A percentile compares a stretch with the other conserved stretches of the same genome.
Evolutionary conservation across 2,888 invertebrate genomes (phyloP).

Genomic region (Drosophila leonis): DNA sequence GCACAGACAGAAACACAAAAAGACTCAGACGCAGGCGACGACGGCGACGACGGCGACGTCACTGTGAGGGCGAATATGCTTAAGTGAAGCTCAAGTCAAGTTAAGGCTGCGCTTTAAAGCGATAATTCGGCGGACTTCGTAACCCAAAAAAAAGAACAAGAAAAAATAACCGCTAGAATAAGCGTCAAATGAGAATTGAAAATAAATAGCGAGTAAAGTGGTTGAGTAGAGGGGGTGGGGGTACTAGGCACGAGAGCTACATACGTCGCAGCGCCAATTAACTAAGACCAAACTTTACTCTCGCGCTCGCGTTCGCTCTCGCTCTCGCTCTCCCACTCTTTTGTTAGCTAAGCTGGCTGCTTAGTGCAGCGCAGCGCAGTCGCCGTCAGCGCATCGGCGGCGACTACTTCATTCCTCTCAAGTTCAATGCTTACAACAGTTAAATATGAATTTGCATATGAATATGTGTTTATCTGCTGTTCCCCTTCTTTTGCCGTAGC

Average conservation of each 20-base stretch:
- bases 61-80: conserved; percentile 57
- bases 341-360: not conserved
- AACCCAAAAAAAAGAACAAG: conserved; percentile 1
- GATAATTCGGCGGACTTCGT: conserved; percentile 1
- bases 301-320: conserved; percentile 1
- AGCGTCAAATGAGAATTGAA: conserved; percentile 16
- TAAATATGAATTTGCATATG: not conserved
- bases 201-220: not conserved
- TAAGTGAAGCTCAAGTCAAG: conserved; percentile 49
- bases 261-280: conserved; percentile 22
- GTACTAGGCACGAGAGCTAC: not conserved
- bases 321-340: not conserved
- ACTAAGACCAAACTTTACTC: conserved; percentile 11
- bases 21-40: conserved; percentile 14
- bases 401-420: conserved; percentile 23
- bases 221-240: not conserved
- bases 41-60: conserved; percentile 28
- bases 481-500: not conserved
- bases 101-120: conserved; percentile 62
- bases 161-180: conserved; percentile 15
- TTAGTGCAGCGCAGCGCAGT: conserved; percentile 35
- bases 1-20: not conserved
- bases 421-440: conserved; percentile 49
- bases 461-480: not conserved
- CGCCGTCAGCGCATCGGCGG: conserved; percentile 6